Conservation (phyloP, 53 echinoderm and acorn worm species). For the Arbacia lixula region DNA sequence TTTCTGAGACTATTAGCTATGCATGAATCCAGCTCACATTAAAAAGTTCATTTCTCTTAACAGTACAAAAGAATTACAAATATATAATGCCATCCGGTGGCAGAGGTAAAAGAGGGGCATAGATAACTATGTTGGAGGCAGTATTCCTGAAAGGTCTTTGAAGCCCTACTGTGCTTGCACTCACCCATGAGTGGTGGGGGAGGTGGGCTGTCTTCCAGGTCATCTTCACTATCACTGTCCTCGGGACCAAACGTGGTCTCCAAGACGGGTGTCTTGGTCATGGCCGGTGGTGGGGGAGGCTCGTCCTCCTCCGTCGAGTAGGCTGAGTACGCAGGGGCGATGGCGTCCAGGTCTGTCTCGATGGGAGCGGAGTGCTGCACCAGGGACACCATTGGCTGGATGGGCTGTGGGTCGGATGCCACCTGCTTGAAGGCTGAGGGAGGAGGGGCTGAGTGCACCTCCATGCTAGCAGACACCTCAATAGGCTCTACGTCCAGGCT, state of each 20-base stretch:
- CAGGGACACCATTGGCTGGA: constrained; percentile 37
- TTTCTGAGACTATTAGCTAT: too few relatives aligned
- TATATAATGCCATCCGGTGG: too few relatives aligned
- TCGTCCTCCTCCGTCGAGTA: not conserved
- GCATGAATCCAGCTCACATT: too few relatives aligned
- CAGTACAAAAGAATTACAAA: too few relatives aligned
- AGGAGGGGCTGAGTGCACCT: constrained; percentile 65
- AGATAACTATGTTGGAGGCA: too few relatives aligned
- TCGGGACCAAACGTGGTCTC: constrained; percentile 87
- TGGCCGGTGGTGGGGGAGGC: not conserved
- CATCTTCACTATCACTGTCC: constrained; percentile 11
- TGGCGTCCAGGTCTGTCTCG: constrained; percentile 50
- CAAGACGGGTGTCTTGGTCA: constrained; percentile 37
- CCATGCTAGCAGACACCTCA: constrained; percentile 31
- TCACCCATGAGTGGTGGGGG: constrained; percentile 22
- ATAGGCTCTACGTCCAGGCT: constrained; percentile 43
- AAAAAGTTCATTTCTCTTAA: too few relatives aligned
- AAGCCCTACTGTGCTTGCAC: too few relatives aligned
- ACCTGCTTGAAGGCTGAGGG: constrained; percentile 16
- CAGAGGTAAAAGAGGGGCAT: too few relatives aligned
- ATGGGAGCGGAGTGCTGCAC: constrained; percentile 21
- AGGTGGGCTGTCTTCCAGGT: constrained; percentile 11
- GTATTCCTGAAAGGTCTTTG: too few relatives aligned
- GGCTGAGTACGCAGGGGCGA: constrained; percentile 1
- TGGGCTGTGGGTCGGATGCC: constrained; percentile 12